Evolutionary conservation across 2,888 invertebrate species (phyloP).

Genomic region (Drosophila dives): DNA sequence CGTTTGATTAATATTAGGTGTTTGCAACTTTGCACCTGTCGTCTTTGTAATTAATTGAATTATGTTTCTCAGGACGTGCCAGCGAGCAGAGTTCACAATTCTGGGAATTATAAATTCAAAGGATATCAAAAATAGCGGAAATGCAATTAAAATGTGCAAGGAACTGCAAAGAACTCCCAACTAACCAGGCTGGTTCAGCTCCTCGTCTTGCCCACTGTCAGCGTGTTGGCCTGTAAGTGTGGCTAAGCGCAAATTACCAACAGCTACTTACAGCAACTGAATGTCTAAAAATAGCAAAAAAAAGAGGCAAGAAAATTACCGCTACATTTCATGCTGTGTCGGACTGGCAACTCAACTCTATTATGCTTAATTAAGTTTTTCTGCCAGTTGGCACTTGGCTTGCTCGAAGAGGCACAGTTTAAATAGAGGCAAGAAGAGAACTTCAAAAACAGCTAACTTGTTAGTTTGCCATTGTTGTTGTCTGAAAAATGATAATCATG

Average conservation of each 20-base stretch:
- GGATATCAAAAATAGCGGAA: conserved; percentile 78
- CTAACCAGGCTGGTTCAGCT: background rate
- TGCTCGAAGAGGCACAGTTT: conserved; percentile 26
- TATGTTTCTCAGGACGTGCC: conserved; percentile 73
- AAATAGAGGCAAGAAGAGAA: conserved; percentile 36
- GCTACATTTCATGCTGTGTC: conserved; percentile 24
- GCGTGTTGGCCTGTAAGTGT: conserved; percentile 68
- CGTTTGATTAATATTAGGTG: conserved; percentile 75
- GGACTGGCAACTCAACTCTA: conserved; percentile 48
- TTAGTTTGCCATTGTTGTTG: conserved; percentile 46
- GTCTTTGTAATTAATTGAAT: conserved; percentile 76
- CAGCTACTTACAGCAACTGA: conserved; percentile 67
- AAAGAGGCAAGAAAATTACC: conserved; percentile 24
- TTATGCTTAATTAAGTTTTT: conserved; percentile 77
- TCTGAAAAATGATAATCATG: conserved; percentile 20
- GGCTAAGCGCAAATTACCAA: conserved; percentile 77
- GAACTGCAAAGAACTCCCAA: conserved; percentile 16
- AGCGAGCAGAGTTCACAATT: conserved; percentile 25
- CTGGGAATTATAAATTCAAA: conserved; percentile 71
- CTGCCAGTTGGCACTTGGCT: conserved; percentile 47
- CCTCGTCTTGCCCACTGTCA: conserved; percentile 1
- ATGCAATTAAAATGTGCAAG: conserved; percentile 75
- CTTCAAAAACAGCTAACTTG: conserved; percentile 34
- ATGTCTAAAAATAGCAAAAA: conserved; percentile 16
- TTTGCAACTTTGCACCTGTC: conserved; percentile 67